Evolutionary conservation across 2,888 invertebrate species (phyloP).

Genomic region (Dastarcus helophoroides): DNA sequence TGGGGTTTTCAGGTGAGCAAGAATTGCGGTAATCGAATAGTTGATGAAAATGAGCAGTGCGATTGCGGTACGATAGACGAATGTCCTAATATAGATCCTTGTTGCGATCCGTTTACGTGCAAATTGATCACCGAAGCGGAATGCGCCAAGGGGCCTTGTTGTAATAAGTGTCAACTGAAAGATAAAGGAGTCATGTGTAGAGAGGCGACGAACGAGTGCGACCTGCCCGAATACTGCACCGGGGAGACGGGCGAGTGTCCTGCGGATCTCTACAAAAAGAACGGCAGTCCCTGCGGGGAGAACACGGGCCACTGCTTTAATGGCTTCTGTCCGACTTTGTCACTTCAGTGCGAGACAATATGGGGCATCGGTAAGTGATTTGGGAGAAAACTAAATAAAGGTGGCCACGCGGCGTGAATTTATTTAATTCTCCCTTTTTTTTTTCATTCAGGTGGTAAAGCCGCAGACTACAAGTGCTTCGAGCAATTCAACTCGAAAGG

Average conservation of each 20-base stretch:
- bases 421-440: too few relatives aligned
- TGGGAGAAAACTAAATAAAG: too few relatives aligned
- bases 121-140: conserved; percentile 87
- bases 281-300: conserved; percentile 73
- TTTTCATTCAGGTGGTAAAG: conserved; percentile 44
- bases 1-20: conserved; percentile 38
- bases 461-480: conserved; percentile 81
- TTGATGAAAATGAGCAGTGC: conserved; percentile 95
- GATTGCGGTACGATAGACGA: conserved; percentile 91
- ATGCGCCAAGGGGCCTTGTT: conserved; percentile 88
- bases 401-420: too few relatives aligned
- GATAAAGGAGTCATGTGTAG: conserved; percentile 69
- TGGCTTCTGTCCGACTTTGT: conserved; percentile 81
- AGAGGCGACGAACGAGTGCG: conserved; percentile 82
- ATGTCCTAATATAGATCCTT: conserved; percentile 79
- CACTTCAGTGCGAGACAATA: conserved; percentile 79
- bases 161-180: conserved; percentile 74
- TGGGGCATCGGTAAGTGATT: conserved; percentile 65
- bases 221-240: conserved; percentile 88
- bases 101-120: conserved; percentile 96
- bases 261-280: conserved; percentile 78
- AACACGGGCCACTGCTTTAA: conserved; percentile 78
- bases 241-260: conserved; percentile 87
- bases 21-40: conserved; percentile 86
- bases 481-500: conserved; percentile 94